Evolutionary conservation across 2,797 vertebrate genomes (phyloP), one percentile per base, ranked within the genome.

Genomic region (Arremon brunneinucha): DNA sequence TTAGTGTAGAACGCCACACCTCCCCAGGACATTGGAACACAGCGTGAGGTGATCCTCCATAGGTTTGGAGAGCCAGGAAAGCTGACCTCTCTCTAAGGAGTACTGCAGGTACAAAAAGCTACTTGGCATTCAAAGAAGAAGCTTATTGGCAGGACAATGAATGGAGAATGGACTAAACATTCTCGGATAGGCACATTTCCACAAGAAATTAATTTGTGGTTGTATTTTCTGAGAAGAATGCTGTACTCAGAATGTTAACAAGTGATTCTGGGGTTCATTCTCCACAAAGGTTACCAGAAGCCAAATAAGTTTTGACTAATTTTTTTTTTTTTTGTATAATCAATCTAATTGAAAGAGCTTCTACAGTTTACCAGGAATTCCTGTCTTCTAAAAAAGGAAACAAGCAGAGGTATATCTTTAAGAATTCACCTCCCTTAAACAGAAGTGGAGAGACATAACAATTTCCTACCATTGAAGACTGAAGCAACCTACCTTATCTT

Each of bases 1-100:
- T 35, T 72, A 19, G 56, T 27, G 11, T 56, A 20, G 49, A 76
- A 32, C 57, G 46, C 39, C 30, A 72, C 6, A 71, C 24, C n/a
- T 68, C 43, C 53, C 19, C 6, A 28, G 24, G 27, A 87, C 21
- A 14, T 10, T 12, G 60, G n/a, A 24, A 50, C 59, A 18, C 39
- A 30, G 24, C 0, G 0, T 49, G 37, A 57, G 26, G 26, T 78
- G 37, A 4, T 24, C 12, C 12, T 74, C 23, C 23, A 3, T 27
- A 46, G 39, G 30, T 39, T 26, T 0, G 0, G 50, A 67, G 56
- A 62, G 52, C 18, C 35, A 5, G 43, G 57, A 79, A 60, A 37
- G 30, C 10, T 71, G 22, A 24, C 60, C 30, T 88, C 28, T 43
- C 1, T 43, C 39, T 32, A 47, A 70, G 43, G 59, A 55, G 13